Evolutionary conservation across 2,888 invertebrate species (phyloP).

Genomic region (Achlya flavicornis): DNA sequence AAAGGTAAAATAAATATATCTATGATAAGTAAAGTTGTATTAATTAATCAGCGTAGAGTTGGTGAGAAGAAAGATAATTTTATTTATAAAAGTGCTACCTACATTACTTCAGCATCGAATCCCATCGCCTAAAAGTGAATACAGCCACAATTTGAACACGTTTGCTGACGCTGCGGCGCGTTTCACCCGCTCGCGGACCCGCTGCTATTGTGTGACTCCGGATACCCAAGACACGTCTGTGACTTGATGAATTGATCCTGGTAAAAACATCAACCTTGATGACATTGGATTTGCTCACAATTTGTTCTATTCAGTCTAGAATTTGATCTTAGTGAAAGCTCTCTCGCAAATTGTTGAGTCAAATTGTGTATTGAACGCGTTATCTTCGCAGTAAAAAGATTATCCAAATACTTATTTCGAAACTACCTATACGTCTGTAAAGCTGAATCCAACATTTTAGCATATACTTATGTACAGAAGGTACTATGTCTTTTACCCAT

Average conservation of each 20-base stretch:
- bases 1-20: no score
- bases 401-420: neutral
- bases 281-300: constrained; percentile 25
- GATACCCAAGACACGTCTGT: constrained; percentile 55
- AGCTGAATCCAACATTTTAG: neutral
- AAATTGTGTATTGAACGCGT: neutral
- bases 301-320: constrained; percentile 16
- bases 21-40: no score
- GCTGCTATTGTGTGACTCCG: constrained; percentile 56
- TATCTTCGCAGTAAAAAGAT: neutral
- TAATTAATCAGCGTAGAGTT: neutral
- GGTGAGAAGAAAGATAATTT: neutral
- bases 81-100: neutral
- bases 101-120: constrained; percentile 32
- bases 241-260: constrained; percentile 63
- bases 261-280: constrained; percentile 27
- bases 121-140: constrained; percentile 31
- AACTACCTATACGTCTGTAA: neutral
- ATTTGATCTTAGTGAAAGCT: neutral
- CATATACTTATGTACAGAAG: neutral
- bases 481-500: constrained; percentile 17
- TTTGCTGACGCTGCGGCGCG: constrained; percentile 59
- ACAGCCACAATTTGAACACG: constrained; percentile 47
- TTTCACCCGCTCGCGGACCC: constrained; percentile 42
- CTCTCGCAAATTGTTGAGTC: neutral